A percentile compares a stretch with the other conserved stretches of the same genome.
Evolutionary conservation across 2,113 vertebrate genomes (phyloP).

Genomic region (Gadus macrocephalus): DNA sequence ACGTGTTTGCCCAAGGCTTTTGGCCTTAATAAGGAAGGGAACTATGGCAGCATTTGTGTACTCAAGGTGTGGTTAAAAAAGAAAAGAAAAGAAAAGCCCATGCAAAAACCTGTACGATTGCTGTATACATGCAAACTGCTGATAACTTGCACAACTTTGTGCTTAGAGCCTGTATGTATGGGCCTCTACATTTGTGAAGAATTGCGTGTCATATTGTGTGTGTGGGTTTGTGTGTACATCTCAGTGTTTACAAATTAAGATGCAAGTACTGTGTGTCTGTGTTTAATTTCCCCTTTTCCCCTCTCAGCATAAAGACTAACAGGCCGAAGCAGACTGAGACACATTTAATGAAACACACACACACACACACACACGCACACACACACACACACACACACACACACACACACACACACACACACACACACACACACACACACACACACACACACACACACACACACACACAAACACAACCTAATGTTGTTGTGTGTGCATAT

Average conservation of each 20-base stretch:
- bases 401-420: conserved; percentile 2
- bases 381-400: conserved; percentile 2
- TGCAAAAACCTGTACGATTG: too few relatives aligned
- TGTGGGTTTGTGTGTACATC: not conserved
- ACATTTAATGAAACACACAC: not conserved
- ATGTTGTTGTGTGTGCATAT: not conserved
- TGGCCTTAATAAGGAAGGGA: conserved; percentile 1
- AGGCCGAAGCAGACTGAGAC: not conserved
- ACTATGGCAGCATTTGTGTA: not conserved
- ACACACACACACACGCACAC: not conserved
- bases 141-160: too few relatives aligned
- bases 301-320: not conserved
- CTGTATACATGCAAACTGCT: too few relatives aligned
- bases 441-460: not conserved
- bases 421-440: not conserved
- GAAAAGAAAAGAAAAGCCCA: too few relatives aligned
- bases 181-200: not conserved
- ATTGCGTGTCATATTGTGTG: not conserved
- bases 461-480: not conserved
- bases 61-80: not conserved
- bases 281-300: not conserved
- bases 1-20: conserved; percentile 33
- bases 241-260: too few relatives aligned
- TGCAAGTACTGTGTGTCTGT: not conserved
- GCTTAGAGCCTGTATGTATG: not conserved